A percentile compares a stretch with the other conserved stretches of the same genome.
phyloP scores from a whole-genome alignment of 1,140 invertebrate genomes.

The Hyles euphorbiae region DNA sequence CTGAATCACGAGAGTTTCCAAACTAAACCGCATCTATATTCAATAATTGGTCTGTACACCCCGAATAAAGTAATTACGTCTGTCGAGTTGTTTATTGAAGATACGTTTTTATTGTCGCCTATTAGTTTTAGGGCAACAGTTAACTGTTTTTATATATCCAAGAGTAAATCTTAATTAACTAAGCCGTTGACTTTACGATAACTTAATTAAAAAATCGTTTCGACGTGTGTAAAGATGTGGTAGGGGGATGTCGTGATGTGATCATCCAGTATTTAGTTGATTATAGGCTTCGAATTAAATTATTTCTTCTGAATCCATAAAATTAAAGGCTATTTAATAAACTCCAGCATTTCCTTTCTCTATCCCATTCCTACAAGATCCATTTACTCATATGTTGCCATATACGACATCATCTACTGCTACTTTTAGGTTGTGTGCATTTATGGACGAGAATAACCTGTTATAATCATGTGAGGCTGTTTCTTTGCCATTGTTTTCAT shows the following conservation, averaged over 20 bases:
- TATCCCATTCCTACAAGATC: too few species aligned
- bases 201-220: constrained; percentile 8
- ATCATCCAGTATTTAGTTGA: too few species aligned
- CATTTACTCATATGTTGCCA: background rate
- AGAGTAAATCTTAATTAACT: constrained; percentile 11
- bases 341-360: background rate
- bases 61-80: constrained; percentile 4
- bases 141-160: constrained; percentile 2
- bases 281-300: too few species aligned
- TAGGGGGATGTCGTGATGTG: too few species aligned
- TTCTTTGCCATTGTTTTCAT: too few species aligned
- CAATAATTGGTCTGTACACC: background rate
- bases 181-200: background rate
- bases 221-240: background rate
- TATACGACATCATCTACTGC: background rate
- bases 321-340: background rate
- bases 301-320: background rate
- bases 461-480: too few species aligned
- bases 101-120: constrained; percentile 8
- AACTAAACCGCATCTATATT: too few species aligned
- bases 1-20: too few species aligned
- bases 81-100: constrained; percentile 9
- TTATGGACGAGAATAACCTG: too few species aligned
- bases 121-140: constrained; percentile 9
- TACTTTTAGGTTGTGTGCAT: too few species aligned